Base-by-base conservation (phyloP, 2,797 vertebrate species). In the Periophthalmus magnuspinnatus region DNA sequence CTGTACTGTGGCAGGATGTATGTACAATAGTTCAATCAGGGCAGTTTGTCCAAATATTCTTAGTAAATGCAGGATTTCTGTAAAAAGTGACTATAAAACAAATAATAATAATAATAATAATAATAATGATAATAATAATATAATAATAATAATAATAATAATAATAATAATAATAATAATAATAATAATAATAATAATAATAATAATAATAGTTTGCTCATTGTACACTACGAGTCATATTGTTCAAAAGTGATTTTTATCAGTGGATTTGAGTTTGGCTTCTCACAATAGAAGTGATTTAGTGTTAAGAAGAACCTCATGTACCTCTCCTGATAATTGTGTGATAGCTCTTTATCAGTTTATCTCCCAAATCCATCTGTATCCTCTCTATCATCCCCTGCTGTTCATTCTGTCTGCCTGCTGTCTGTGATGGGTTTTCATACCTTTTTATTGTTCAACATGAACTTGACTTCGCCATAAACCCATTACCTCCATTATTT, bases 241-340 rank as follows among this genome's bases (percentile, higher is more conserved):
- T 45, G 60, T 21, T n/a, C 60, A 11, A 19, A 61, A 61, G 33
- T 17, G 24, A 4, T 6, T 22, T 41, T 19, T 61, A 19, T n/a
- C 19, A 21, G 8, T 11, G 36, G 34, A 41, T 13, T 10, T 21
- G n/a, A 61, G n/a, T 16, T n/a, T n/a, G n/a, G n/a, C 34, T 36
- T 50, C 17, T 14, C 17, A 33, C 7, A 50, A 19, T 11, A 2
- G 24, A n/a, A 33, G 45, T 32, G 8, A 32, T 32, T 48, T 32
- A 14, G 6, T 47, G 24, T 33, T 8, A 28, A 32, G 17, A 50
- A 33, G 17, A 47, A 69, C 22, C 54, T 32, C n/a, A 56, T 62
- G 59, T 62, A 65, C 61, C 67, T 59, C 19, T 64, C n/a, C 69
- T 70, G 33, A 73, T 77, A 75, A 66, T n/a, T 67, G 61, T 67